phyloP scores from a whole-genome alignment of 2,888 invertebrate species.

The Ischnura elegans region DNA sequence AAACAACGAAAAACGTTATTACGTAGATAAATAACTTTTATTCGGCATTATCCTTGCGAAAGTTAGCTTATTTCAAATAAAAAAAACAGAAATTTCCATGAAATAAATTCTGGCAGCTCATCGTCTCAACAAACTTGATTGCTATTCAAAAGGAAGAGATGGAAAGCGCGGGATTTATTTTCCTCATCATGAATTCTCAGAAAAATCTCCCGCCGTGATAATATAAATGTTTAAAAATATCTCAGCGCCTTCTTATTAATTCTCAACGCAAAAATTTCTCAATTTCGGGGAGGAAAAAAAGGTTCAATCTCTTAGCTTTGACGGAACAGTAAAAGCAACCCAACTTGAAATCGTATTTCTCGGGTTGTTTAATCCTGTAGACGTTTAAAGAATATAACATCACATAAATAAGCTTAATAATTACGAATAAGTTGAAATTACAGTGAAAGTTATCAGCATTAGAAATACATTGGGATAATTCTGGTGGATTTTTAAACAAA shows the following conservation, averaged over 20 bases:
- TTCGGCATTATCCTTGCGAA: too few relatives aligned
- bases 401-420: too few relatives aligned
- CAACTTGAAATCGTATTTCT: background rate
- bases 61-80: too few relatives aligned
- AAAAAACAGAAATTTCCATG: too few relatives aligned
- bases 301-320: background rate
- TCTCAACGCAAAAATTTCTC: background rate
- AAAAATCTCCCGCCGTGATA: background rate
- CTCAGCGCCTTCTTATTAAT: background rate
- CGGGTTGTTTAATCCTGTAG: background rate
- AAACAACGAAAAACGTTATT: too few relatives aligned
- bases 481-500: too few relatives aligned
- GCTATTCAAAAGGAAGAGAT: background rate
- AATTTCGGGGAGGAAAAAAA: background rate
- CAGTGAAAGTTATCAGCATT: too few relatives aligned
- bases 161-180: background rate
- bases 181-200: background rate
- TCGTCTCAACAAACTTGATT: background rate
- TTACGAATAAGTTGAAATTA: too few relatives aligned
- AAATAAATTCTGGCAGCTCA: background rate
- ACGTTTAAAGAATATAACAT: background rate
- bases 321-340: background rate
- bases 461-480: too few relatives aligned
- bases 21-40: too few relatives aligned
- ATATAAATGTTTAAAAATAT: background rate